phyloP scores from a whole-genome alignment of 2,797 vertebrate species.

The Pogonophryne albipinna region DNA sequence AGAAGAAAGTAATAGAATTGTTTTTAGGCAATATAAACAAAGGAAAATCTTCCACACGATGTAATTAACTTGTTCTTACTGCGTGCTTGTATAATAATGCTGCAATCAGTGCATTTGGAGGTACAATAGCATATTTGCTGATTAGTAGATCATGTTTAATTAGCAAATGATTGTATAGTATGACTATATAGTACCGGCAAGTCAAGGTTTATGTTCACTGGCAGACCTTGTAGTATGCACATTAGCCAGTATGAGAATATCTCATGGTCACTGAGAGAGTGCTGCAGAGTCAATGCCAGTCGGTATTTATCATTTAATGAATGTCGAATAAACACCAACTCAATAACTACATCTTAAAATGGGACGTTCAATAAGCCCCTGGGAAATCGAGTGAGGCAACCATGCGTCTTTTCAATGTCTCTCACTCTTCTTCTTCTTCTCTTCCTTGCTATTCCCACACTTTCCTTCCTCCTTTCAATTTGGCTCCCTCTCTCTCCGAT shows the following conservation, averaged over 20 bases:
- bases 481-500: constrained; percentile 40
- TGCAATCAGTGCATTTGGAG: background rate
- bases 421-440: background rate
- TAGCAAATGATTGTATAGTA: constrained; percentile 8
- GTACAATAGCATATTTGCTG: background rate
- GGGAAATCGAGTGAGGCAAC: constrained; percentile 52
- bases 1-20: background rate
- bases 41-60: background rate
- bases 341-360: constrained; percentile 69
- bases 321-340: constrained; percentile 71
- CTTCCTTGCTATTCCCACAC: background rate
- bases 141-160: constrained; percentile 18
- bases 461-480: constrained; percentile 39
- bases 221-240: constrained; percentile 19
- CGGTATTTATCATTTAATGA: constrained; percentile 61
- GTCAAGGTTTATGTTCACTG: constrained; percentile 27
- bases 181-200: too few relatives aligned
- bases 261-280: constrained; percentile 40
- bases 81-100: background rate
- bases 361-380: constrained; percentile 58
- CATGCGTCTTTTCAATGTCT: constrained; percentile 32
- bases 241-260: constrained; percentile 35
- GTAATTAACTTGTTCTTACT: background rate
- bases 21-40: background rate
- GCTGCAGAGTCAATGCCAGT: constrained; percentile 50